Evolutionary conservation across 2,113 vertebrate genomes (phyloP), one percentile per base, ranked within the genome.

Genomic region (Pontoporia blainvillei): DNA sequence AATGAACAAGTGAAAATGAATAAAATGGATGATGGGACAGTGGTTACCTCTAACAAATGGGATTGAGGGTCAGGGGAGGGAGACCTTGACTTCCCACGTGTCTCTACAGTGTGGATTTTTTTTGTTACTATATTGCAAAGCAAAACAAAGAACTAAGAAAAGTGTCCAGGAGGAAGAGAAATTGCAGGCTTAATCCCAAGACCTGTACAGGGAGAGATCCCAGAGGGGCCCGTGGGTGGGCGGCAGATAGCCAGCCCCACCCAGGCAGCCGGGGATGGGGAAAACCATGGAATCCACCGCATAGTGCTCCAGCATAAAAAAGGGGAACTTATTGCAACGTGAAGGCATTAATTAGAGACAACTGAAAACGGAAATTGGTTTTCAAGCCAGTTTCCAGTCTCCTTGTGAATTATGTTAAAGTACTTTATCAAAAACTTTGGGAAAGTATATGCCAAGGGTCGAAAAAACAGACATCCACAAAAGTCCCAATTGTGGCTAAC

Each of bases 211-310:
- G 76, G 62, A n/a, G 59, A 27, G 46, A 66, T 18, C 39, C 75
- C 5, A 0, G 81, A 78, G 57, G 44, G 52, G 59, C 44, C 27
- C 0, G 34, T 62, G 86, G 61, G 76, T 96, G 89, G 94, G 76
- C 17, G 61, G 94, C 18, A 4, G 29, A 54, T 3, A 31, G 78
- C 34, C 93, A 34, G 71, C 86, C 44, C 4, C 1, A 71, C n/a
- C 72, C 57, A 4, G 71, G 86, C 3, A 11, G 52, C 49, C 13
- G 0, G 71, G 31, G 34, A 2, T 1, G 96, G 95, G 96, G 92
- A 96, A 97, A 97, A 95, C 97, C 94, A 6, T 59, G 96, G 86
- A 95, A 97, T 98, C 17, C 78, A 69, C 97, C 92, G 1, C 7
- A 2, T 4, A 4, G 36, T 6, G 69, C 90, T 97, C 86, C 92